Evolutionary conservation across 1,140 invertebrate genomes (phyloP), one percentile per base, ranked within the genome.

Genomic region (Drosophila tropicalis): DNA sequence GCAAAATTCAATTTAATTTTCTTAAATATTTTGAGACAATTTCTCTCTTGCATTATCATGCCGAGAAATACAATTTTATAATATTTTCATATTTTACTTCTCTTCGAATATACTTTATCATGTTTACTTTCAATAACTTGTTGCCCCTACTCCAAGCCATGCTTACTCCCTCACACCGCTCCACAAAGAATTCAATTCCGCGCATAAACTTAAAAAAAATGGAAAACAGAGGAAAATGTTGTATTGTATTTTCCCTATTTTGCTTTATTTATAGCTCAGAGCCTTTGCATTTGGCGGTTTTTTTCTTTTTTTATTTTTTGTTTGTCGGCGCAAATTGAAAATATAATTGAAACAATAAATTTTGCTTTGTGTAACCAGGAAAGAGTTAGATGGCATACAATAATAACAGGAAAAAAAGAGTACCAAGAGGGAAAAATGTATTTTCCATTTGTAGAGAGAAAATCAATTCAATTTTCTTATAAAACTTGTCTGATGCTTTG

Each of bases 281-380:
- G 83, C 83, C 69, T 76, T 86, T 73, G 81, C 70, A 81, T 81
- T 74, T 76, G 65, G 68, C 75, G 67, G 67, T 71, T 68, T 78
- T 89, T 89, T 39, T 39, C 12, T 39, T 39, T 39, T 10, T 36
- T 36, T 0, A 67, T 77, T 67, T 78, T 89, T 89, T 89, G 77
- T 89, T 90, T 89, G 84, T 84, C 68, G 85, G 81, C 84, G 81
- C 77, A 89, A 89, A 89, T 89, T 89, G 84, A 84, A 89, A 89
- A 89, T 83, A 89, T 89, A 89, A 89, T 89, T 89, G 85, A 89
- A 89, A 90, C 80, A 78, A 89, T 89, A 89, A 89, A 89, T 89
- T 89, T 65, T 39, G 19, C 41, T 13, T 55, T 63, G 41, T 67
- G 63, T 68, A 54, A 22, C 22, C 15, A 25, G 44, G 41, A 85